Evolutionary conservation across 1,140 invertebrate species (phyloP).

Genomic region (Achatina immaculata): DNA sequence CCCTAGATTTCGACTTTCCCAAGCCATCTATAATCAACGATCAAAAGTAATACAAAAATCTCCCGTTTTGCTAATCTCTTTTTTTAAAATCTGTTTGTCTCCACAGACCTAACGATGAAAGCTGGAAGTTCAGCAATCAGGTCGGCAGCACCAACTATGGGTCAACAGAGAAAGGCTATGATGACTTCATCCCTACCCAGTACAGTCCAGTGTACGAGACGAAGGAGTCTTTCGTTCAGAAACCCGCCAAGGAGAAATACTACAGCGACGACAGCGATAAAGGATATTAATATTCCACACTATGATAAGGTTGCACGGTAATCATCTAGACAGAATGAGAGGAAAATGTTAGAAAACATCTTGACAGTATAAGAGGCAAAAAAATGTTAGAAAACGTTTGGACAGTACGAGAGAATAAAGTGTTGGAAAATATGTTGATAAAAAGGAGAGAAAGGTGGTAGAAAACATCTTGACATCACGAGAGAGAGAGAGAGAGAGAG

Average conservation of each 20-base stretch:
- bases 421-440: too few relatives aligned
- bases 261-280: slow-evolving; percentile 56
- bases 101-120: slow-evolving; percentile 27
- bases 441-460: too few relatives aligned
- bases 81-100: background rate
- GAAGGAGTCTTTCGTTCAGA: slow-evolving; percentile 65
- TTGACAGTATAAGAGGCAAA: background rate
- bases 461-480: too few relatives aligned
- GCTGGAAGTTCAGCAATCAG: slow-evolving; percentile 35
- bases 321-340: background rate
- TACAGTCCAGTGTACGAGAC: slow-evolving; percentile 64
- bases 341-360: background rate
- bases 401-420: background rate
- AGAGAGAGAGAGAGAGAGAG: too few relatives aligned
- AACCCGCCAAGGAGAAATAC: slow-evolving; percentile 54
- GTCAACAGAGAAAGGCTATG: slow-evolving; percentile 31
- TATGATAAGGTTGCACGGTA: background rate
- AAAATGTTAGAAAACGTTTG: background rate
- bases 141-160: slow-evolving; percentile 5
- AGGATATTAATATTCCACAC: slow-evolving; percentile 34
- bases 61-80: too few relatives aligned
- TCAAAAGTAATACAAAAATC: too few relatives aligned
- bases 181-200: slow-evolving; percentile 42
- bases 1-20: too few relatives aligned
- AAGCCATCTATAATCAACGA: too few relatives aligned